phyloP scores from a whole-genome alignment of 2,797 vertebrate genomes.

The Decapterus maruadsi region DNA sequence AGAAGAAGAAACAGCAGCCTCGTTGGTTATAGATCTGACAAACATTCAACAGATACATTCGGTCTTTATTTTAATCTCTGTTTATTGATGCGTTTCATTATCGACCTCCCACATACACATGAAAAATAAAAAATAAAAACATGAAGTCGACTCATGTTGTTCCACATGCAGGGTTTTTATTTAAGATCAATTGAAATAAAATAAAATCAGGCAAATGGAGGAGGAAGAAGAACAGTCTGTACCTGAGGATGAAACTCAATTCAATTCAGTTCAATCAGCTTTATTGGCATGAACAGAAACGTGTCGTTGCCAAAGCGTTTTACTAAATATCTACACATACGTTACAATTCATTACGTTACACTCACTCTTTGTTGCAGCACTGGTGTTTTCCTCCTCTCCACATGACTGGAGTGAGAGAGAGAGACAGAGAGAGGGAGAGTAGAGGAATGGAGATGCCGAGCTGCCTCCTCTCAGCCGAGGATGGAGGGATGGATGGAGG shows the following conservation, averaged over 20 bases:
- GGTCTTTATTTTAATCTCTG: neutral
- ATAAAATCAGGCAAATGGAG: too few relatives aligned
- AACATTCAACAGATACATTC: neutral
- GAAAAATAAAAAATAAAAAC: too few relatives aligned
- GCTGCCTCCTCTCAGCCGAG: constrained; percentile 40
- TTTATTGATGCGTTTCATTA: neutral
- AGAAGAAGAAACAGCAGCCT: neutral
- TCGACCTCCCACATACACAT: neutral
- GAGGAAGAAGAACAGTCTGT: too few relatives aligned
- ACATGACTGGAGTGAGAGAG: constrained; percentile 45
- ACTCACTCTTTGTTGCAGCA: constrained; percentile 44
- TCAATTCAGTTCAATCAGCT: too few relatives aligned
- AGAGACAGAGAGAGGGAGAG: constrained; percentile 8
- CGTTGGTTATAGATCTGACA: neutral
- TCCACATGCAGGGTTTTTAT: neutral
- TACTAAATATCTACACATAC: too few relatives aligned
- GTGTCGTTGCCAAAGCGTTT: too few relatives aligned
- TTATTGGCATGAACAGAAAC: too few relatives aligned
- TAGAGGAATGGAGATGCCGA: constrained; percentile 63
- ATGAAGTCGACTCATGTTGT: neutral
- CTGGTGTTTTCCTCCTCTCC: constrained; percentile 57
- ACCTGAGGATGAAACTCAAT: too few relatives aligned
- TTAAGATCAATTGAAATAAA: too few relatives aligned
- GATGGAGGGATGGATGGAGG: constrained; percentile 40
- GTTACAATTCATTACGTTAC: neutral